These are phyloP conservation scores for Euphonia xanthogaster DNA, from an alignment of 2,797 vertebrate genomes.

Conservation along the genomic window DNA sequence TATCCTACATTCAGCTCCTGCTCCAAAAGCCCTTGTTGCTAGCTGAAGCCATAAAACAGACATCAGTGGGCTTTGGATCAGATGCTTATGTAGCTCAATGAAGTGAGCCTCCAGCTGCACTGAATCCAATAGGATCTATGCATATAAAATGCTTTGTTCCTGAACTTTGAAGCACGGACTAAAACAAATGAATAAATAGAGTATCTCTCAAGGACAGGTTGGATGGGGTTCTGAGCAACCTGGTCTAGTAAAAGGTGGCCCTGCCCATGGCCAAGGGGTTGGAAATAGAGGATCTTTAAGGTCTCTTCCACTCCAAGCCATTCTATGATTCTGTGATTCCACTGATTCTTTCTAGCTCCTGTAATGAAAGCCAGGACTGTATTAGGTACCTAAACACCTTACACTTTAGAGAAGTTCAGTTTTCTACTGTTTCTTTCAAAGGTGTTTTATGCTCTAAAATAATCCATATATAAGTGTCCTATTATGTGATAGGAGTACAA, in stretches of 20 bases:
- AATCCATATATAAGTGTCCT: rapidly evolving
- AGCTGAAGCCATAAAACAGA: background rate
- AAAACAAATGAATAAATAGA: background rate
- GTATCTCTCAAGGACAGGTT: background rate
- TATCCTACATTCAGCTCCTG: background rate
- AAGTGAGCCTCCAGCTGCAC: background rate
- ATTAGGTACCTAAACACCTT: background rate
- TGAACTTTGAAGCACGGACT: background rate
- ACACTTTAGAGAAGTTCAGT: background rate
- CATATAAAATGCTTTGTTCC: background rate
- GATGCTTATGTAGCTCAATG: background rate
- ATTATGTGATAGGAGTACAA: background rate
- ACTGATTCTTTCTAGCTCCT: background rate
- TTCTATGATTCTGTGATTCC: background rate
- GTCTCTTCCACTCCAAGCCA: background rate
- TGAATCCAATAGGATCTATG: background rate
- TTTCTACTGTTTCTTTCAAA: background rate
- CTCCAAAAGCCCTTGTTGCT: background rate
- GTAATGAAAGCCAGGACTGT: background rate
- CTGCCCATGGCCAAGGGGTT: background rate
- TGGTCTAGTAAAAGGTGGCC: background rate
- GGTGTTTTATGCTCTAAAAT: background rate
- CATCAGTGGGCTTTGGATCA: background rate
- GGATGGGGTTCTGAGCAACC: background rate
- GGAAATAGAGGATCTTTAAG: background rate